phyloP scores from a whole-genome alignment of 2,797 vertebrate genomes.

The Anniella stebbinsi region DNA sequence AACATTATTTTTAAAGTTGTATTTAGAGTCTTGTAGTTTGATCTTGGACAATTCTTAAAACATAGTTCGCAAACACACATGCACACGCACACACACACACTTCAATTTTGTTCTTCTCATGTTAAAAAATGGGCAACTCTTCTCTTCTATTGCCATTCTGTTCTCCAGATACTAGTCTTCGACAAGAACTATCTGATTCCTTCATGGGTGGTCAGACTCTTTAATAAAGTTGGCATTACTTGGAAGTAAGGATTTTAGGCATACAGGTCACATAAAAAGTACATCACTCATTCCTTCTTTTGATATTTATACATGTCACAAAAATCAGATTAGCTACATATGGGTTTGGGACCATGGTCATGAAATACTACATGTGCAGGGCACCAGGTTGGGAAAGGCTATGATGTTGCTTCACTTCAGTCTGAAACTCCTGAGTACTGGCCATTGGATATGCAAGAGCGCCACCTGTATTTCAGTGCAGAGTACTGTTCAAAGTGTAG shows the following conservation, averaged over 20 bases:
- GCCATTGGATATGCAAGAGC: conserved; percentile 49
- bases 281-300: no score
- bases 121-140: neutral
- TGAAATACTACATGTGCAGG: neutral
- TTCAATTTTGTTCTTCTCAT: neutral
- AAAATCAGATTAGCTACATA: neutral
- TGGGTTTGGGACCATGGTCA: neutral
- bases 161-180: neutral
- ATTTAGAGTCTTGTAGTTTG: neutral
- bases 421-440: neutral
- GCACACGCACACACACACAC: no score
- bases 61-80: no score
- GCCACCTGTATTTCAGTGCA: conserved; percentile 63
- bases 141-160: neutral
- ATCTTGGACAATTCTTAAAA: neutral
- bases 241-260: neutral
- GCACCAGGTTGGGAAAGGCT: neutral
- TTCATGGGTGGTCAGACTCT: neutral
- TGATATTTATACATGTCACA: neutral
- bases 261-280: no score
- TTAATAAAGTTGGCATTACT: neutral
- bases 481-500: conserved; percentile 49
- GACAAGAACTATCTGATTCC: neutral
- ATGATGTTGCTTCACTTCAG: neutral
- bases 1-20: neutral